These are phyloP conservation scores for Dysmachus trigonus DNA, from an alignment of 2,888 invertebrate species.

Conservation along the genomic window DNA sequence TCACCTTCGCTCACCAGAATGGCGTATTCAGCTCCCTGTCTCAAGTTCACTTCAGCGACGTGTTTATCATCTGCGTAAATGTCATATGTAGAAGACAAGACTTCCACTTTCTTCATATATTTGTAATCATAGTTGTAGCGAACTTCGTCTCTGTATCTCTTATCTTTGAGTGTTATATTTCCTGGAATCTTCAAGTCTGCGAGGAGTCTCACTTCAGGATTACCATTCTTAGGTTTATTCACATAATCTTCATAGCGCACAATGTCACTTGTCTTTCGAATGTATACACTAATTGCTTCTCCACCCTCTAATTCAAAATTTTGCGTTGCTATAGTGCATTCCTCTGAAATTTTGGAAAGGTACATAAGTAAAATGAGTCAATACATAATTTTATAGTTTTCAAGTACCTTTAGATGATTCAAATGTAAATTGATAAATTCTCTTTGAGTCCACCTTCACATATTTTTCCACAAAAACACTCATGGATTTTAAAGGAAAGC, in stretches of 20 bases:
- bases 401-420: neutral
- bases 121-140: neutral
- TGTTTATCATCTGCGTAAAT: constrained; percentile 51
- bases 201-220: constrained; percentile 56
- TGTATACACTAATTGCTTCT: constrained; percentile 56
- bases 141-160: neutral
- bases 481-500: constrained; percentile 52
- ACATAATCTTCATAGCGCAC: constrained; percentile 48
- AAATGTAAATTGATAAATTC: neutral
- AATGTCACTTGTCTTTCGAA: constrained; percentile 48
- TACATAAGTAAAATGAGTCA: neutral
- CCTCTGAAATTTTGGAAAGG: neutral
- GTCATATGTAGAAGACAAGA: constrained; percentile 51
- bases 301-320: neutral
- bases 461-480: constrained; percentile 54
- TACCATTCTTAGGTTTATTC: constrained; percentile 57
- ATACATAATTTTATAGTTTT: neutral
- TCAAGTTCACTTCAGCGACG: constrained; percentile 47
- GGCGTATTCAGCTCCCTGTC: constrained; percentile 63
- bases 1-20: constrained; percentile 54
- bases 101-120: neutral
- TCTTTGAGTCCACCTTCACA: constrained; percentile 49
- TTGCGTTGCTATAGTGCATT: neutral
- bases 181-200: constrained; percentile 52
- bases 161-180: constrained; percentile 54